Conservation (phyloP, 2,113 vertebrate species). For the Stigmatopora nigra region DNA sequence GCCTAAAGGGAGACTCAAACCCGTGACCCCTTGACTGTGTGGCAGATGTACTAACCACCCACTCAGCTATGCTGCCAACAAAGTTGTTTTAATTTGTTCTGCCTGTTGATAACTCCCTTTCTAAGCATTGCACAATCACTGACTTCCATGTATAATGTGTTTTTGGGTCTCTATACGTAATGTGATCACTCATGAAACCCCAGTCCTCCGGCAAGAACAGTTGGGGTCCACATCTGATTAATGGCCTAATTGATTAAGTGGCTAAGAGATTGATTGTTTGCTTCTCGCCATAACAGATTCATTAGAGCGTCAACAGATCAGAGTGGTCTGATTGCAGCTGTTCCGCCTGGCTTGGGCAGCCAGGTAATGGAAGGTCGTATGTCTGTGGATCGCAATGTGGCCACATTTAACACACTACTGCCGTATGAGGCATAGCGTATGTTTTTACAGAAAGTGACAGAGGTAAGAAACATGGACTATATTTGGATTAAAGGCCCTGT, state of each 20-base stretch:
- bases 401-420: slow-evolving; percentile 9
- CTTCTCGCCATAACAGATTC: slow-evolving; percentile 53
- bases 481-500: slow-evolving; percentile 60
- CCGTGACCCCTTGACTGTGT: neutral
- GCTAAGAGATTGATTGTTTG: slow-evolving; percentile 50
- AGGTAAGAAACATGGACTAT: slow-evolving; percentile 40
- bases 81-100: neutral
- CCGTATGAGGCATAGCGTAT: neutral
- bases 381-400: slow-evolving; percentile 47
- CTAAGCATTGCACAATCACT: neutral
- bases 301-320: slow-evolving; percentile 61
- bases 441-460: slow-evolving; percentile 10
- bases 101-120: slow-evolving; percentile 4
- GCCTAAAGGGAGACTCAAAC: neutral
- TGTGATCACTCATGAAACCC: slow-evolving; percentile 25
- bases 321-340: slow-evolving; percentile 55
- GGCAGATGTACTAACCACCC: neutral
- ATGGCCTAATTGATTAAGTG: slow-evolving; percentile 53
- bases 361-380: slow-evolving; percentile 50
- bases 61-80: neutral
- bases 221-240: slow-evolving; percentile 43
- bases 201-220: slow-evolving; percentile 18
- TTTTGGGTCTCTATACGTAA: slow-evolving; percentile 32
- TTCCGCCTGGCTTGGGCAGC: slow-evolving; percentile 37
- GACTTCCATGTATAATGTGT: slow-evolving; percentile 12